These are phyloP conservation scores for Myotis lucifugus DNA, from an alignment of 2,113 vertebrate species.

Conservation along the genomic window DNA sequence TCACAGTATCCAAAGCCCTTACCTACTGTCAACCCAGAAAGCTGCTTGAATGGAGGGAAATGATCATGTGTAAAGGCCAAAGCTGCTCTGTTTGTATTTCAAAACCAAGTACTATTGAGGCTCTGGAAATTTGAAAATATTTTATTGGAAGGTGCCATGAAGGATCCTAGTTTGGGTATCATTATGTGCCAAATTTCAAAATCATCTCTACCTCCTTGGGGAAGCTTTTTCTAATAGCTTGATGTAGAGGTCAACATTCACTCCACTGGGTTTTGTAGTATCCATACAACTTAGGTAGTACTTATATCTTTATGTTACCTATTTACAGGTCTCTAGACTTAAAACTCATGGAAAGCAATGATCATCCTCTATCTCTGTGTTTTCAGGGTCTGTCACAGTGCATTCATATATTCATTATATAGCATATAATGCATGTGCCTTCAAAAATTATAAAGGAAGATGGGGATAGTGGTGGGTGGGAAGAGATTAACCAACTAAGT, in stretches of 20 bases:
- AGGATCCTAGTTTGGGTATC: not conserved
- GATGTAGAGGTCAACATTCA: not conserved
- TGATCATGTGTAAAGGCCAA: not conserved
- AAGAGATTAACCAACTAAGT: too few relatives aligned
- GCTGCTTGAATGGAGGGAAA: rapidly evolving
- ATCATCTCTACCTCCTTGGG: not conserved
- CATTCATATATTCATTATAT: not conserved
- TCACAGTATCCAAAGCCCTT: constrained; percentile 4
- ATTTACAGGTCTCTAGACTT: not conserved
- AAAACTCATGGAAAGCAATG: not conserved
- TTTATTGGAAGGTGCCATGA: not conserved
- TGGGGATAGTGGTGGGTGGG: too few relatives aligned
- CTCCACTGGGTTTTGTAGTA: not conserved
- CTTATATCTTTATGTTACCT: not conserved
- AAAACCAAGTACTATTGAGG: not conserved
- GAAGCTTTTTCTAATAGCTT: not conserved
- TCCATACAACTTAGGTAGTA: not conserved
- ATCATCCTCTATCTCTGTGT: not conserved
- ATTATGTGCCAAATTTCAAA: not conserved
- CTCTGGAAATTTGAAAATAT: not conserved
- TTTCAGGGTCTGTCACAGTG: not conserved
- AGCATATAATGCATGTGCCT: not conserved
- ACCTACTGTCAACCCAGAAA: not conserved
- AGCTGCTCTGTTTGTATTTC: not conserved
- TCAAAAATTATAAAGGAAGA: not conserved